Conservation (phyloP, 2,113 vertebrate genomes). For the Peromyscus maniculatus region DNA sequence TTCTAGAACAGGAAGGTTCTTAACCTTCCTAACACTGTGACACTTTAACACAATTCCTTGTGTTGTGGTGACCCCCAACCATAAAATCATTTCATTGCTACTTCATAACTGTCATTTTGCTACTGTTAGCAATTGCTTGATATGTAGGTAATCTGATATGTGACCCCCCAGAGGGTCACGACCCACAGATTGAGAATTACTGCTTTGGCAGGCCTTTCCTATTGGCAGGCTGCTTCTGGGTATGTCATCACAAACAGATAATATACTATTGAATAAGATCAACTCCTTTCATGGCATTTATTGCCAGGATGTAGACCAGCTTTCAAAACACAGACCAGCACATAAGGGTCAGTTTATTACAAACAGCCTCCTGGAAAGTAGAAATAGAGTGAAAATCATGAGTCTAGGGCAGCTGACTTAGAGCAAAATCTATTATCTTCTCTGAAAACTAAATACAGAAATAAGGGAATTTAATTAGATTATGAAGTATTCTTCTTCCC, state of each 20-base stretch:
- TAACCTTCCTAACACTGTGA: background rate
- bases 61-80: background rate
- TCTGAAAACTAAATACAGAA: background rate
- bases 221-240: background rate
- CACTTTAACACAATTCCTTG: background rate
- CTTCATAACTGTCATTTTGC: background rate
- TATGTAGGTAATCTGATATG: background rate
- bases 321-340: background rate
- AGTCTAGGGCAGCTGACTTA: background rate
- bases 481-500: background rate
- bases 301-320: background rate
- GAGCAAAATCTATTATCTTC: background rate
- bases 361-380: conserved; percentile 28
- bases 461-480: background rate
- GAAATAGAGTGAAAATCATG: background rate
- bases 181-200: background rate
- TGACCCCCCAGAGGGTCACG: background rate
- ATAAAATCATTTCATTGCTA: background rate
- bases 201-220: background rate
- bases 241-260: background rate
- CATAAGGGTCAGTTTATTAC: background rate
- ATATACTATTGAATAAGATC: background rate
- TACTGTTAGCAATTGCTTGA: background rate
- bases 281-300: conserved; percentile 4
- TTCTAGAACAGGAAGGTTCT: background rate